Evolutionary conservation across 2,888 invertebrate genomes (phyloP).

Genomic region (Melitaea athalia): DNA sequence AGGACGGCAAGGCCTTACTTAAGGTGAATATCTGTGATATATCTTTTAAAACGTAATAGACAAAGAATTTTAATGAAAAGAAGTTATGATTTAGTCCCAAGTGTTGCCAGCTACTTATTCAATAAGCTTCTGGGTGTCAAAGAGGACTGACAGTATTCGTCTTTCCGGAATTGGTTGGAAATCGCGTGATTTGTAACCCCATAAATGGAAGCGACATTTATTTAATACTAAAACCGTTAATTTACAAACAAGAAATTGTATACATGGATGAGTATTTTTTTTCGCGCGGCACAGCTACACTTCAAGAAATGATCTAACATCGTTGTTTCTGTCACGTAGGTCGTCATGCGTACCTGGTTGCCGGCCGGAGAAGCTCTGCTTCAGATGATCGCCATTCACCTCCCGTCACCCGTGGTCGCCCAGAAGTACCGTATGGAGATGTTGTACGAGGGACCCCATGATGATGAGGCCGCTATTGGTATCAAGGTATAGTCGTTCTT

Average conservation of each 20-base stretch:
- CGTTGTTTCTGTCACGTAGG: conserved; percentile 65
- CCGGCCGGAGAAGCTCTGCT: conserved; percentile 99
- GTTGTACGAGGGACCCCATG: conserved; percentile 99
- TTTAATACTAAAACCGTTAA: conserved; percentile 46
- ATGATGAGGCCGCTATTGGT: conserved; percentile 96
- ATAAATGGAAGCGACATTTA: conserved; percentile 57
- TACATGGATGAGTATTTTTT: too few relatives aligned
- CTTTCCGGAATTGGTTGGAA: conserved; percentile 75
- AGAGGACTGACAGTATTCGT: conserved; percentile 70
- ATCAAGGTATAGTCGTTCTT: conserved; percentile 83
- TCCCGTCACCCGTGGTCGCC: conserved; percentile 99
- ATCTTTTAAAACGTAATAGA: neutral
- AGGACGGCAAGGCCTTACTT: conserved; percentile 97
- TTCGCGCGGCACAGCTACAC: too few relatives aligned
- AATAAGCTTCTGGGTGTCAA: conserved; percentile 77
- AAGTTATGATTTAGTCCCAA: conserved; percentile 62
- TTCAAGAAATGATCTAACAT: neutral
- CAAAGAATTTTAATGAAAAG: neutral
- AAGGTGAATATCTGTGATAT: conserved; percentile 82
- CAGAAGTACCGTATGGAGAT: conserved; percentile 99
- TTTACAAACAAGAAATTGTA: too few relatives aligned
- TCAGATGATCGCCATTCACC: conserved; percentile 99
- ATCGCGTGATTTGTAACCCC: conserved; percentile 61
- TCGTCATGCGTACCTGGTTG: conserved; percentile 99
- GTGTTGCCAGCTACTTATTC: conserved; percentile 72